Evolutionary conservation across 2,113 vertebrate genomes (phyloP), one percentile per base, ranked within the genome.

Genomic region (Tupaia tana): DNA sequence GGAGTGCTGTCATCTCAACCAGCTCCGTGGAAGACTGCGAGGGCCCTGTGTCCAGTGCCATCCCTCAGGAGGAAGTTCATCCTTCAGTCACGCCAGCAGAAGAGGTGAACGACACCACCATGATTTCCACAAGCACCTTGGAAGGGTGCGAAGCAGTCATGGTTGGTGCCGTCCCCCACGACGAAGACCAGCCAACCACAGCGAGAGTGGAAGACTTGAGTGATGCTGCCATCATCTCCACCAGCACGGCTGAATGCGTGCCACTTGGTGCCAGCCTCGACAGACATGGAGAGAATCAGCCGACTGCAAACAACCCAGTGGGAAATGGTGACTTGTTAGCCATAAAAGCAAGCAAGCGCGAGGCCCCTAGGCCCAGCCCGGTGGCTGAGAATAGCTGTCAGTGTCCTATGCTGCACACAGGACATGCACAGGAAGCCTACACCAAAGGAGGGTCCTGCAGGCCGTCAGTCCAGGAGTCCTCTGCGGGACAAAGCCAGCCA

Each of bases 1-100:
- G 98, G 54, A 98, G 95, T 0, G 86, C 98, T 4, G 16, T 98
- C 92, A 98, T 98, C 89, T 98, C 98, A 4, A 99, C 98, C n/a
- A 98, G 98, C 93, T 98, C 98, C 1, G 93, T 78, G 70, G 98
- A 98, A 84, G 98, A 98, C 96, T 98, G 98, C 29, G 98, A 98
- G 83, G 82, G 97, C 80, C 98, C 98, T 0, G 59, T 98, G 93
- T 98, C 98, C 75, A 98, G 98, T 27, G 95, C 96, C 27, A 9
- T 84, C 90, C 86, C 97, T 4, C 98, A 83, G 90, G 93, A 95
- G 54, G 86, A 91, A 6, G 81, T 70, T 85, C 94, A 93, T 25
- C 95, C 96, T 7, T 3, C 52, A 3, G 74, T 43, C 67, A 73
- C 90, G 5, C 96, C 86, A 70, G 91, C 70, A 0, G 98, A 98